Conservation (phyloP, 1,140 invertebrate species). For the Sitodiplosis mosellana region DNA sequence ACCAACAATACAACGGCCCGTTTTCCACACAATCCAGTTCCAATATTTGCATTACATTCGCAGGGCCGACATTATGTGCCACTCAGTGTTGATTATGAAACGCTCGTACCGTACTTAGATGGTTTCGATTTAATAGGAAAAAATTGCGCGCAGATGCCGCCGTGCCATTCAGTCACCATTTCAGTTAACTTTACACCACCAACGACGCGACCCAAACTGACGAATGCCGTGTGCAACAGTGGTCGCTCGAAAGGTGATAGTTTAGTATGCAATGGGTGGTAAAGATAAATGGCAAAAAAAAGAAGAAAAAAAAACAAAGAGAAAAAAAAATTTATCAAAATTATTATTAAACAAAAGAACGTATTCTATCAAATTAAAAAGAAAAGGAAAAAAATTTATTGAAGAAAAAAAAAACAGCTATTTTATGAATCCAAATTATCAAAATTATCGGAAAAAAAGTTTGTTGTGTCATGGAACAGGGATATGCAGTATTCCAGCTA, state of each 20-base stretch:
- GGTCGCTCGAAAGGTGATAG: no score
- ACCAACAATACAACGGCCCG: conserved; percentile 5
- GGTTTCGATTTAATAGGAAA: conserved; percentile 35
- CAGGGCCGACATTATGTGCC: conserved; percentile 83
- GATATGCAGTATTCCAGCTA: no score
- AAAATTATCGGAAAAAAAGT: no score
- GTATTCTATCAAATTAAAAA: no score
- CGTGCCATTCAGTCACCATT: conserved; percentile 77
- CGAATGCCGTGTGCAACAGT: no score
- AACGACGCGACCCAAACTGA: background rate
- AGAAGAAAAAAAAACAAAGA: no score
- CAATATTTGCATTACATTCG: conserved; percentile 66
- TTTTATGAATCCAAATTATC: no score
- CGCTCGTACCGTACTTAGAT: conserved; percentile 49
- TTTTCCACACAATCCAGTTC: conserved; percentile 29
- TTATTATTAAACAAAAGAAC: no score
- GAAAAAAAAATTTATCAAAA: no score
- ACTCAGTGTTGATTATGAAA: conserved; percentile 61
- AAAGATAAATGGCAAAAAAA: background rate
- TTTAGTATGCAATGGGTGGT: background rate
- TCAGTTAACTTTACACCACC: conserved; percentile 55
- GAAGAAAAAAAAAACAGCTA: no score
- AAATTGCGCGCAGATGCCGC: conserved; percentile 29
- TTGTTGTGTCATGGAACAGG: no score
- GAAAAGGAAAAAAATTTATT: no score